Conservation (phyloP, 2,888 invertebrate genomes). For the Drymonia ruficornis region DNA sequence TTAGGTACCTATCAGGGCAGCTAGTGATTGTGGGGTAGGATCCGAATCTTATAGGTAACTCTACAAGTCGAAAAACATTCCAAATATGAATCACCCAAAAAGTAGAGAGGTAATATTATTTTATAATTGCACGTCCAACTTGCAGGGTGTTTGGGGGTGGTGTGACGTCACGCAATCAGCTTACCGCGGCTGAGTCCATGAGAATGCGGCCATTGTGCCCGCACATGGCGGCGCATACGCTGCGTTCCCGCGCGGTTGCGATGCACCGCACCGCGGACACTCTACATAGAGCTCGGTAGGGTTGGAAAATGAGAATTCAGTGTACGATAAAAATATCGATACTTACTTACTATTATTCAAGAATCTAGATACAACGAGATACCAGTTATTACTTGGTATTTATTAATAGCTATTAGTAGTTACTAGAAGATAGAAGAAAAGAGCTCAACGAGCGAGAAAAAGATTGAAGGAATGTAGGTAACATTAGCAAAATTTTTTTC, state of each 20-base stretch:
- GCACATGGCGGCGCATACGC: constrained; percentile 81
- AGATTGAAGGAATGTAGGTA: no score
- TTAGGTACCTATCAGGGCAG: no score
- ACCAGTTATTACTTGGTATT: no score
- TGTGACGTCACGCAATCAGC: constrained; percentile 84
- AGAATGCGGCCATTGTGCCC: constrained; percentile 82
- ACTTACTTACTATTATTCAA: no score
- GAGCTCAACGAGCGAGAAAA: no score
- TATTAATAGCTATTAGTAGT: no score
- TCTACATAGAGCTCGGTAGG: constrained; percentile 1
- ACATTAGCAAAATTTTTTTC: no score
- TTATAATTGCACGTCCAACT: constrained; percentile 46
- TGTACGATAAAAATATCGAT: not conserved
- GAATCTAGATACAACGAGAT: no score
- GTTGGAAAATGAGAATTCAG: not conserved
- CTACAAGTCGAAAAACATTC: not conserved
- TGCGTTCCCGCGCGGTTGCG: constrained; percentile 42
- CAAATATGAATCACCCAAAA: no score
- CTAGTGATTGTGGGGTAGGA: no score
- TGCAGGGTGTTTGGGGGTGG: constrained; percentile 47
- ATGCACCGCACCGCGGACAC: constrained; percentile 7
- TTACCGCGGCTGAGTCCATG: constrained; percentile 82
- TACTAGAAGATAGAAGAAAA: no score
- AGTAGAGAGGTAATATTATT: constrained; percentile 7
- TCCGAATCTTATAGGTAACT: no score